Evolutionary conservation across 1,140 invertebrate genomes (phyloP), one percentile per base, ranked within the genome.

Genomic region (Probaryconus sp.): DNA sequence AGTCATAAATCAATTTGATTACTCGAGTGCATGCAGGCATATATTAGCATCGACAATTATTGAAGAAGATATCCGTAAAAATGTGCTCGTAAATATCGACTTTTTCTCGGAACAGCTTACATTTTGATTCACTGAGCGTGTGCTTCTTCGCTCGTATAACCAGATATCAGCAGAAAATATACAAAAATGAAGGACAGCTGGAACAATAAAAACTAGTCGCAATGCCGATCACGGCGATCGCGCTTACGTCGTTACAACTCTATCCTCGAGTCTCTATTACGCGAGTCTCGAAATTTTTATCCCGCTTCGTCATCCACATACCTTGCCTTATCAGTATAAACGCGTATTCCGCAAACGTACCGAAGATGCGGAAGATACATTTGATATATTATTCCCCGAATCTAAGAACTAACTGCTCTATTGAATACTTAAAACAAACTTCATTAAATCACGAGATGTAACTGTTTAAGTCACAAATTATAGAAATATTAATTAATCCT

Each of bases 141-240:
- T 47, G 47, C 31, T 16, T 47, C 28, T 13, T 13, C 4, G n/a
- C n/a, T n/a, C 1, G 11, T n/a, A 30, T 51, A 51, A 51, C 53
- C 43, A 38, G 31, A 69, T 53, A 61, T 69, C 33, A 40, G 14
- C 31, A 5, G 11, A 40, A 13, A 18, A 24, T 28, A 33, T 31
- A 45, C 33, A n/a, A 21, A 65, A 67, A 42, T 48, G 53, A 61
- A 58, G 17, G 48, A 68, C 37, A 61, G 38, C 48, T 33, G 31
- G 31, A 47, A 48, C 33, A 58, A 64, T 65, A 78, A 78, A 78
- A 78, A 78, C 73, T 65, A 76, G 77, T 76, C 50, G 58, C 45
- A 48, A 76, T 76, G 58, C 68, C 51, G 64, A 76, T 76, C 76
- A 65, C 63, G 72, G 26, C 38, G 33, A 45, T 68, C 58, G 35